Evolutionary conservation across 64 coral and sea anemone genomes (phyloP).

Genomic region (Stichodactyla helianthus): DNA sequence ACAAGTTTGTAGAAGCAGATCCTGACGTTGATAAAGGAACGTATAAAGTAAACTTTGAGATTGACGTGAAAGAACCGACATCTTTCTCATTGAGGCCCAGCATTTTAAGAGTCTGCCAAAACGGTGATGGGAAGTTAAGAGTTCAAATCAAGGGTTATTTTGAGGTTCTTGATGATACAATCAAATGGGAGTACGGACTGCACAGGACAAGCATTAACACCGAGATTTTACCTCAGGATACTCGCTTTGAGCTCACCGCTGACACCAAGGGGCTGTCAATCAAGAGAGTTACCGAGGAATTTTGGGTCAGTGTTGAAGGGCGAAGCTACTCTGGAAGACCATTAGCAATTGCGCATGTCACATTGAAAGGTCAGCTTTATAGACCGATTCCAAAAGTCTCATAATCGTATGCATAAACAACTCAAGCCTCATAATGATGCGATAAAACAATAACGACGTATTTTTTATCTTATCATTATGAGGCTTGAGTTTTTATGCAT

Average conservation of each 20-base stretch:
- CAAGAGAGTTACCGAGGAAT: slow-evolving; percentile 18
- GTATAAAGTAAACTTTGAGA: slow-evolving; percentile 70
- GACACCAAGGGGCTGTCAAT: slow-evolving; percentile 47
- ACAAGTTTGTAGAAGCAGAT: slow-evolving; percentile 72
- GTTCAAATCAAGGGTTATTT: slow-evolving; percentile 54
- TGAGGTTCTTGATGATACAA: slow-evolving; percentile 32
- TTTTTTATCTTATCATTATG: too few relatives aligned
- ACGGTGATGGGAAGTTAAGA: slow-evolving; percentile 36
- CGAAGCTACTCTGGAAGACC: slow-evolving; percentile 50
- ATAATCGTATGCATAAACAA: too few relatives aligned
- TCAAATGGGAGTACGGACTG: slow-evolving; percentile 66
- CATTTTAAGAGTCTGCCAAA: slow-evolving; percentile 47
- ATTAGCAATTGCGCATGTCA: slow-evolving; percentile 29
- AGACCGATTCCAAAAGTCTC: too few relatives aligned
- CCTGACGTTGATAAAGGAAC: slow-evolving; percentile 57
- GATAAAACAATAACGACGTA: too few relatives aligned
- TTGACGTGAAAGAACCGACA: slow-evolving; percentile 57
- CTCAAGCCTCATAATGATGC: too few relatives aligned
- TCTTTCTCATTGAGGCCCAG: slow-evolving; percentile 50
- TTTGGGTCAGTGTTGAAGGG: slow-evolving; percentile 57
- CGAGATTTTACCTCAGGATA: slow-evolving; percentile 37
- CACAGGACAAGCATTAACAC: slow-evolving; percentile 5
- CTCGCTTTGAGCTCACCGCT: slow-evolving; percentile 47
- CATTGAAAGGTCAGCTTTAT: slow-evolving; percentile 63
- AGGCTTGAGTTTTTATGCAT: too few relatives aligned